Percentiles rank a stretch among this genome's conserved stretches.
phyloP scores from a whole-genome alignment of 2,888 invertebrate species.

The Itoplectis maculator region DNA sequence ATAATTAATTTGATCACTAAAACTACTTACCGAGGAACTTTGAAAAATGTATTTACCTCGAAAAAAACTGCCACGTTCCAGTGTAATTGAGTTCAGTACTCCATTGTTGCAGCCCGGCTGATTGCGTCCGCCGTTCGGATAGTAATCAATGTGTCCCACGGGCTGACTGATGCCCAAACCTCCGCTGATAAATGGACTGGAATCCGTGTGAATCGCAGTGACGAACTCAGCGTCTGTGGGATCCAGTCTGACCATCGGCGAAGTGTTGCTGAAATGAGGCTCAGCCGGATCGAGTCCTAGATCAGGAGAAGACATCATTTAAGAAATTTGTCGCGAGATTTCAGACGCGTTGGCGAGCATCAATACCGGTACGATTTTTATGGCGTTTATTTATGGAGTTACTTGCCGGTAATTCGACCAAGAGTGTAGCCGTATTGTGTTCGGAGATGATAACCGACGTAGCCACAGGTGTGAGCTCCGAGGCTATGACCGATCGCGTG shows the following conservation, averaged over 20 bases:
- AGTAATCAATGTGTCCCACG: constrained; percentile 96
- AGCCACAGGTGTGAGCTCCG: constrained; percentile 94
- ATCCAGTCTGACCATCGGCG: constrained; percentile 93
- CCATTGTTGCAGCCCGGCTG: constrained; percentile 90
- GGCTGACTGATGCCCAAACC: constrained; percentile 93
- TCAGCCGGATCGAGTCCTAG: constrained; percentile 94
- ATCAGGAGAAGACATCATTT: background rate
- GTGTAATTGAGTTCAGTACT: constrained; percentile 88
- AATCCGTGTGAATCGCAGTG: constrained; percentile 96
- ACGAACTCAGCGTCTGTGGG: constrained; percentile 95
- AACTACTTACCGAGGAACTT: background rate
- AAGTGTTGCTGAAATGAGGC: constrained; percentile 94
- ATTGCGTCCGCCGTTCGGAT: constrained; percentile 94
- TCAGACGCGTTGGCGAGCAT: no score
- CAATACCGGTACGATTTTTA: no score
- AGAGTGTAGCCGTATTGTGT: constrained; percentile 86
- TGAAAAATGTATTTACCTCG: constrained; percentile 83
- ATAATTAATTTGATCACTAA: background rate
- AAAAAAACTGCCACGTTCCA: constrained; percentile 88
- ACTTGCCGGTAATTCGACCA: constrained; percentile 91
- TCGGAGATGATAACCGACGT: constrained; percentile 92
- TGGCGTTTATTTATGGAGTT: background rate
- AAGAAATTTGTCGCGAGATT: background rate
- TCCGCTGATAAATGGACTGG: constrained; percentile 90
- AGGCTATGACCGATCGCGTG: constrained; percentile 95